phyloP scores from a whole-genome alignment of 2,797 vertebrate genomes.

The Aselliscus stoliczkanus region DNA sequence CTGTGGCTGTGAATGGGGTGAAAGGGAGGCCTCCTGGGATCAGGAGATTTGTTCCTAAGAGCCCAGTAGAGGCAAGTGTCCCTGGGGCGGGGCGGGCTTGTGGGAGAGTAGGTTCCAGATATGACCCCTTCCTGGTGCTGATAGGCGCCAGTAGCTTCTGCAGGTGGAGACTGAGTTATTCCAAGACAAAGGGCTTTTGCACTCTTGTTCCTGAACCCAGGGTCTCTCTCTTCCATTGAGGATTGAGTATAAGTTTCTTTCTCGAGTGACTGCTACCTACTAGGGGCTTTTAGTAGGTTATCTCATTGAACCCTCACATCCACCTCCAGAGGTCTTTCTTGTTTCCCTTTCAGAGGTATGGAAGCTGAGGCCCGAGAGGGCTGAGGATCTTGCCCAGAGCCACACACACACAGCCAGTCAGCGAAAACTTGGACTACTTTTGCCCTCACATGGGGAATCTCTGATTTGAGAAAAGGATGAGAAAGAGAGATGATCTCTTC shows the following conservation, averaged over 20 bases:
- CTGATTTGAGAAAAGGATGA: background rate
- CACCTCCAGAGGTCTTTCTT: background rate
- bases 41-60: background rate
- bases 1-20: slow-evolving; percentile 26
- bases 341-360: slow-evolving; percentile 8
- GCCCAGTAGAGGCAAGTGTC: background rate
- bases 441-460: background rate
- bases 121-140: background rate
- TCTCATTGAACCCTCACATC: background rate
- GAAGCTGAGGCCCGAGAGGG: background rate
- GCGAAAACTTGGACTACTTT: background rate
- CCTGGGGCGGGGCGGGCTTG: background rate
- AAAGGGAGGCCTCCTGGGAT: background rate
- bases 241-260: background rate
- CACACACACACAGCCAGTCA: background rate
- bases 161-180: background rate
- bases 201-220: background rate
- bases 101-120: background rate
- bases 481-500: background rate
- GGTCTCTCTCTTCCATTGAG: background rate
- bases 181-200: background rate
- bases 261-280: background rate
- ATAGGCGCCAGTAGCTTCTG: background rate
- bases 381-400: background rate
- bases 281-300: background rate